These are phyloP conservation scores for Ceratina australensis DNA, from an alignment of 1,140 invertebrate species.

Conservation along the genomic window DNA sequence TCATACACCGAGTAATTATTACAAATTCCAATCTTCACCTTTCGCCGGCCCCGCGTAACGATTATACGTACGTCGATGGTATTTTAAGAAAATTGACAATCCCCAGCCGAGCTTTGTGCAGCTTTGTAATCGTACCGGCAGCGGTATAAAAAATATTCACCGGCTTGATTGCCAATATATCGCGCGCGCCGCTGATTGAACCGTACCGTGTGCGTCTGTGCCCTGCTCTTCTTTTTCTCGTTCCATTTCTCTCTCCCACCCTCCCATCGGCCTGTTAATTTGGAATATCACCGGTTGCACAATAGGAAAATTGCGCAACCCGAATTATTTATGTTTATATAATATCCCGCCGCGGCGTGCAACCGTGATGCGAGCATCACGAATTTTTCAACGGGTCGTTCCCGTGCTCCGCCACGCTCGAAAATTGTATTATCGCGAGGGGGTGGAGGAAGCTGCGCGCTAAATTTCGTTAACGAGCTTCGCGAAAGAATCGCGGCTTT, in stretches of 20 bases:
- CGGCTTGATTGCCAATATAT: slow-evolving; percentile 36
- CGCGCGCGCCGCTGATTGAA: slow-evolving; percentile 28
- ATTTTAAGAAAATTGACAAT: slow-evolving; percentile 36
- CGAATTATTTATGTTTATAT: slow-evolving; percentile 45
- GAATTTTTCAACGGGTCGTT: slow-evolving; percentile 15
- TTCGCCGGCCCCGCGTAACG: too few species aligned
- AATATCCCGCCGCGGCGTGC: not conserved
- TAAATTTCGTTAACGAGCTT: slow-evolving; percentile 43
- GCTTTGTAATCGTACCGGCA: slow-evolving; percentile 21
- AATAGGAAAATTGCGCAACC: slow-evolving; percentile 31
- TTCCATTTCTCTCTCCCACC: not conserved
- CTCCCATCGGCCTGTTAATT: slow-evolving; percentile 22
- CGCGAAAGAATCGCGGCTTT: slow-evolving; percentile 8
- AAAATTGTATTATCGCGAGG: slow-evolving; percentile 28
- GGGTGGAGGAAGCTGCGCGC: too few species aligned
- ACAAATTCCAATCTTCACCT: slow-evolving; percentile 24
- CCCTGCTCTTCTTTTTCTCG: too few species aligned
- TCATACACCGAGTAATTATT: not conserved
- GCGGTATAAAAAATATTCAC: slow-evolving; percentile 36
- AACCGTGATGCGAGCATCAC: not conserved
- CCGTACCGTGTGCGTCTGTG: not conserved
- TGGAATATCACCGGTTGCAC: slow-evolving; percentile 12
- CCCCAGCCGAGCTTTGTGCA: slow-evolving; percentile 5
- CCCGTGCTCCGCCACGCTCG: not conserved
- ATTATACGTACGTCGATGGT: slow-evolving; percentile 3